A percentile compares a stretch with the other conserved stretches of the same genome.
These are phyloP conservation scores for Eurytemora carolleeae DNA, from an alignment of 1,140 invertebrate genomes.

Conservation along the genomic window DNA sequence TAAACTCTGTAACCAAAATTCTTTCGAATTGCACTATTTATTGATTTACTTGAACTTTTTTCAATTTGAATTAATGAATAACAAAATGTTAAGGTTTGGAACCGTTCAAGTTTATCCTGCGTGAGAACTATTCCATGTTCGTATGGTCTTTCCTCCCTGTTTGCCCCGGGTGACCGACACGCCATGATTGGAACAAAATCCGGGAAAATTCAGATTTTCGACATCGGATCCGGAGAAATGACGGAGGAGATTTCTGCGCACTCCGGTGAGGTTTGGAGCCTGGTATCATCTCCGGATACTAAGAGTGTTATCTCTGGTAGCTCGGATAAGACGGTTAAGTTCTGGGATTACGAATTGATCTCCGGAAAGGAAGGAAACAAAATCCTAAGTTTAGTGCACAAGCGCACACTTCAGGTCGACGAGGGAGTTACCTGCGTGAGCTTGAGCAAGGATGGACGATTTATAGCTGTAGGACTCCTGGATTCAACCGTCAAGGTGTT, in stretches of 20 bases:
- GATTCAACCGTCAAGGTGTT: constrained; percentile 91
- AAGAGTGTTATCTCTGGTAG: constrained; percentile 62
- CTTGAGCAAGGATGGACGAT: constrained; percentile 63
- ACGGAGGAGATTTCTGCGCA: constrained; percentile 55
- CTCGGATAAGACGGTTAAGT: constrained; percentile 69
- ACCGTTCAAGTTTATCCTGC: constrained; percentile 49
- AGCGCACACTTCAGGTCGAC: constrained; percentile 58
- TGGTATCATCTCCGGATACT: constrained; percentile 49
- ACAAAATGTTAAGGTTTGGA: constrained; percentile 13
- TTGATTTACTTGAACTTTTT: not conserved
- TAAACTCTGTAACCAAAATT: too few species aligned
- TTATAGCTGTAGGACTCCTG: constrained; percentile 67
- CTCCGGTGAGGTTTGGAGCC: constrained; percentile 47
- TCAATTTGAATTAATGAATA: constrained; percentile 1
- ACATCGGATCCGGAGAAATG: constrained; percentile 56
- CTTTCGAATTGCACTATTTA: not conserved
- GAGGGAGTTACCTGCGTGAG: constrained; percentile 62
- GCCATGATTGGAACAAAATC: constrained; percentile 66
- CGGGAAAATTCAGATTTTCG: constrained; percentile 66
- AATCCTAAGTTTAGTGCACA: constrained; percentile 32
- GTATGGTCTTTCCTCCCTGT: constrained; percentile 49
- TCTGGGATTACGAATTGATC: constrained; percentile 81
- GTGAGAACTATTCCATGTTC: constrained; percentile 49
- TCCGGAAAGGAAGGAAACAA: constrained; percentile 28
- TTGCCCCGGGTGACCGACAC: constrained; percentile 79